These are phyloP conservation scores for Dendrocincla tyrannina DNA, from an alignment of 2,797 vertebrate species.

Conservation along the genomic window DNA sequence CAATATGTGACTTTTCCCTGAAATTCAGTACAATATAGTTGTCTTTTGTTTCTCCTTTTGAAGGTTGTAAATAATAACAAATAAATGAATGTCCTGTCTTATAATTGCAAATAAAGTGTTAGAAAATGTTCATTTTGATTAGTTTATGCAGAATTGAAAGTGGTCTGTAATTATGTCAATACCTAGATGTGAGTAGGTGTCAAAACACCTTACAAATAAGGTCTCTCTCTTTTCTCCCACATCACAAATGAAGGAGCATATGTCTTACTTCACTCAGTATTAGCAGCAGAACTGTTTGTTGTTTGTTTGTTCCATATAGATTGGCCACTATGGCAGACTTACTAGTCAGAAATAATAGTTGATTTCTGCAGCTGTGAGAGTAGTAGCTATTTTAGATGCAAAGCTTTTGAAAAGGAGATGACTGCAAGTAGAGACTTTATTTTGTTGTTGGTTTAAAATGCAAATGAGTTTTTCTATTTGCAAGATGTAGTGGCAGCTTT, in stretches of 20 bases:
- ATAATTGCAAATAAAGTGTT: background rate
- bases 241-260: rapidly evolving
- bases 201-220: background rate
- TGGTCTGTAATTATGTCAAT: background rate
- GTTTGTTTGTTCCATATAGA: background rate
- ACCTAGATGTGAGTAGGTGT: background rate
- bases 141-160: background rate
- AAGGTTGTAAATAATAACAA: background rate
- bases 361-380: background rate
- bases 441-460: background rate
- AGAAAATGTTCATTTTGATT: background rate
- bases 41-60: background rate
- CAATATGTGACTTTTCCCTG: background rate
- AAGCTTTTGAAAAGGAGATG: background rate
- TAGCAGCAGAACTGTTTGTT: background rate
- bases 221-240: background rate
- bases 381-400: background rate
- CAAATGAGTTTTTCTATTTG: background rate
- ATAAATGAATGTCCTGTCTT: background rate
- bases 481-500: background rate
- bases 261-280: background rate
- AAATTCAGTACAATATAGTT: background rate
- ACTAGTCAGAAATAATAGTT: background rate
- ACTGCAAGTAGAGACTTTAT: background rate
- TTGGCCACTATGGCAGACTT: background rate